Evolutionary conservation across 2,888 invertebrate species (phyloP).

Genomic region (Xylocampa areola): DNA sequence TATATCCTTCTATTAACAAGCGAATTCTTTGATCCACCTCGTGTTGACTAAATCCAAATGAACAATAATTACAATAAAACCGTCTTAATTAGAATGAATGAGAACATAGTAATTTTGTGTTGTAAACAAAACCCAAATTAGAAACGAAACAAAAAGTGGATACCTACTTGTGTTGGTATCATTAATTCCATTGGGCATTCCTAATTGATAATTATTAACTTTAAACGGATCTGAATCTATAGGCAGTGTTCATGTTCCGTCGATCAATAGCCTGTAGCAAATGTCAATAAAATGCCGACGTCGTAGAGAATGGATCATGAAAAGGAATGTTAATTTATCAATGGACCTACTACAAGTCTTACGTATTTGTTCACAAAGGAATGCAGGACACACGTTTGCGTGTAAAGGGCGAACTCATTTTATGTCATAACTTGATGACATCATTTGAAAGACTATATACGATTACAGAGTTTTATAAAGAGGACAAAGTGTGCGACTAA

Average conservation of each 20-base stretch:
- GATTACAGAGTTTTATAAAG: constrained; percentile 46
- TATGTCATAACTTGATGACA: constrained; percentile 45
- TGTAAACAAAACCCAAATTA: constrained; percentile 44
- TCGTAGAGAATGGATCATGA: constrained; percentile 32
- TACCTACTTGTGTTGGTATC: constrained; percentile 10
- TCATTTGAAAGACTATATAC: constrained; percentile 48
- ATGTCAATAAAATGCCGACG: constrained; percentile 27
- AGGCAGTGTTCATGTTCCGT: constrained; percentile 26
- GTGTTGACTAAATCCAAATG: constrained; percentile 26
- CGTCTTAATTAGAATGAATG: constrained; percentile 43
- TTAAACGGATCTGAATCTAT: constrained; percentile 14
- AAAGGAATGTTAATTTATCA: constrained; percentile 47
- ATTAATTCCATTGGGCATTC: constrained; percentile 2
- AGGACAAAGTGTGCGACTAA: constrained; percentile 62
- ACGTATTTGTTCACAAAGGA: constrained; percentile 37
- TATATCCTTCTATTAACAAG: constrained; percentile 49
- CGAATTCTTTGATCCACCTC: constrained; percentile 28
- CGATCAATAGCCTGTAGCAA: constrained; percentile 32
- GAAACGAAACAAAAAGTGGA: constrained; percentile 27
- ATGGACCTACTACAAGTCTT: constrained; percentile 26
- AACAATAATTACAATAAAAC: too few species aligned
- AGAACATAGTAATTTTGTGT: constrained; percentile 54
- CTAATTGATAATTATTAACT: constrained; percentile 7
- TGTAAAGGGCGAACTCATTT: constrained; percentile 44
- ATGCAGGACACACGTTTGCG: constrained; percentile 14